Conservation (phyloP, 1,140 invertebrate genomes). For the Drosophila pallidifrons region DNA sequence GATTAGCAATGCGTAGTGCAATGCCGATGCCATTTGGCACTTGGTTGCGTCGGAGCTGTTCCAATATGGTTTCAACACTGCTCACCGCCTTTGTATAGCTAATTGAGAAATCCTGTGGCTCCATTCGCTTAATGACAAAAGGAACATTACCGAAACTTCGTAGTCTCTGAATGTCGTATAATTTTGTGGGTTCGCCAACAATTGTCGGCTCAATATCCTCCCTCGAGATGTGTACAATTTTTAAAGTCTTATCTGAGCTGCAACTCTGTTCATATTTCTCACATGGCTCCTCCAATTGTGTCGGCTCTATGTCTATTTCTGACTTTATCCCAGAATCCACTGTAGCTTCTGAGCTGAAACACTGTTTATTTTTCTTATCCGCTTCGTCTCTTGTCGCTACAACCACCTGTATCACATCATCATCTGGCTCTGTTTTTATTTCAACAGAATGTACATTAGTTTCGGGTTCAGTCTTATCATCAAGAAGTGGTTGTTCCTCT, state of each 20-base stretch:
- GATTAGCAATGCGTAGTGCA: conserved; percentile 58
- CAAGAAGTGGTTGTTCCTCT: neutral
- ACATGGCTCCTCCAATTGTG: conserved; percentile 17
- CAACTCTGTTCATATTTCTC: neutral
- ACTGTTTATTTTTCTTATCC: neutral
- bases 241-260: neutral
- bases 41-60: conserved; percentile 28
- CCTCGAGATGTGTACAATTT: conserved; percentile 13
- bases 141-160: conserved; percentile 52
- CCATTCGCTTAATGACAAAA: conserved; percentile 68
- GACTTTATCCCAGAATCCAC: conserved; percentile 19
- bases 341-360: neutral
- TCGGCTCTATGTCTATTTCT: conserved; percentile 28
- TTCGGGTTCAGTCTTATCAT: neutral
- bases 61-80: conserved; percentile 38
- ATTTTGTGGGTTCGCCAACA: conserved; percentile 11
- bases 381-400: neutral
- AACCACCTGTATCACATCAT: neutral
- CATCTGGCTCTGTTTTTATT: conserved; percentile 24
- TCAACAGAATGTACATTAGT: neutral
- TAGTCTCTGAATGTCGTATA: conserved; percentile 54
- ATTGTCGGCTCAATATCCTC: conserved; percentile 13
- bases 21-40: conserved; percentile 58
- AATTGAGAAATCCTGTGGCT: conserved; percentile 51
- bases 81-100: conserved; percentile 45